phyloP scores from a whole-genome alignment of 2,888 invertebrate species.

The Fragum sueziense region DNA sequence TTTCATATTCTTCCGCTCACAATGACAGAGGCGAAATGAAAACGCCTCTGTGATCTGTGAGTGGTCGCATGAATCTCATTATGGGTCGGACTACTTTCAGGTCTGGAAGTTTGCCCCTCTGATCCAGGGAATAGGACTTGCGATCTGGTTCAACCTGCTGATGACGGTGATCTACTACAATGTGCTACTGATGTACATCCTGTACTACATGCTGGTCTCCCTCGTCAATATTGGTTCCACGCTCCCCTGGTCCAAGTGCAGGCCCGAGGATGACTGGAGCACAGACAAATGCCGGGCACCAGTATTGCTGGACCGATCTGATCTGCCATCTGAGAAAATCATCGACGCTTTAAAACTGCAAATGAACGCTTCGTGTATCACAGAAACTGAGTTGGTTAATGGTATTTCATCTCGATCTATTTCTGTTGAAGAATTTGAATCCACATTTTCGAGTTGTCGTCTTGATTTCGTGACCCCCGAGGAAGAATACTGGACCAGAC shows the following conservation, averaged over 20 bases:
- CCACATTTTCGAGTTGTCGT: constrained; percentile 3
- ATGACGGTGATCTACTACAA: constrained; percentile 46
- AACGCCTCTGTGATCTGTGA: too few relatives aligned
- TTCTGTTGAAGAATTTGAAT: not conserved
- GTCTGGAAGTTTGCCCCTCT: constrained; percentile 39
- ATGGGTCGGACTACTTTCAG: too few relatives aligned
- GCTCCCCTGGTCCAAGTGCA: constrained; percentile 36
- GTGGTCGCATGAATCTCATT: too few relatives aligned
- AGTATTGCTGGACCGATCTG: constrained; percentile 5
- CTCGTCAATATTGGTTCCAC: constrained; percentile 38
- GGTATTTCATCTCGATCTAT: not conserved
- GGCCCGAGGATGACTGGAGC: constrained; percentile 14
- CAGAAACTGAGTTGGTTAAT: not conserved
- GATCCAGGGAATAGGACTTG: constrained; percentile 43
- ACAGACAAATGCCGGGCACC: constrained; percentile 27
- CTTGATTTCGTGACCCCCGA: constrained; percentile 9
- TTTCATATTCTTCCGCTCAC: too few relatives aligned
- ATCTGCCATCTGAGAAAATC: not conserved
- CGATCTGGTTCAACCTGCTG: constrained; percentile 21
- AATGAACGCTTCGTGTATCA: constrained; percentile 17
- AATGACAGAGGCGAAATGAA: too few relatives aligned
- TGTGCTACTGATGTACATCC: constrained; percentile 32
- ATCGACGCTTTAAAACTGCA: not conserved
- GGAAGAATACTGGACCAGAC: constrained; percentile 38
- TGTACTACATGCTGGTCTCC: constrained; percentile 38